Evolutionary conservation across 2,888 invertebrate species (phyloP).

Genomic region (Cantharis rustica): DNA sequence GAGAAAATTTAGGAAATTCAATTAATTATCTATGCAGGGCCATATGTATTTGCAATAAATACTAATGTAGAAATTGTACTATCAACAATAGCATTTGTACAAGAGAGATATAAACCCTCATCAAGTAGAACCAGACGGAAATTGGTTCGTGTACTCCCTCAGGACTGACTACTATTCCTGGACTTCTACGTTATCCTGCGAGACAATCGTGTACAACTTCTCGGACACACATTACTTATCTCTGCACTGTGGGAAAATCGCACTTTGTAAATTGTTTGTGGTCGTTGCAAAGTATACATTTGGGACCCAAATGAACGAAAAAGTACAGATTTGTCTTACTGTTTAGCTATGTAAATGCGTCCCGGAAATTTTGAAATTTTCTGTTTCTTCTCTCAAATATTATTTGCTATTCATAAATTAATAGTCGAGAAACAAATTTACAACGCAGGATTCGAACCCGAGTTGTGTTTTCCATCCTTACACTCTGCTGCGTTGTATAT

Average conservation of each 20-base stretch:
- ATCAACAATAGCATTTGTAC: constrained; percentile 29
- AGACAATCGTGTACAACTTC: constrained; percentile 24
- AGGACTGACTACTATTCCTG: constrained; percentile 26
- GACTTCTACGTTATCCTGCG: constrained; percentile 18
- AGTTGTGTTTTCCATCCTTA: no score
- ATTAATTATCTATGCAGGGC: constrained; percentile 1
- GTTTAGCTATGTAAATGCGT: no score
- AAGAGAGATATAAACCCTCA: constrained; percentile 33
- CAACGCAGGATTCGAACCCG: no score
- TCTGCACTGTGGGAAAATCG: constrained; percentile 11
- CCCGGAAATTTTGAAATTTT: no score
- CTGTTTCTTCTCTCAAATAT: no score
- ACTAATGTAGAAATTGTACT: constrained; percentile 19
- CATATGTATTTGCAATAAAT: constrained; percentile 1
- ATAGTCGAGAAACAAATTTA: no score
- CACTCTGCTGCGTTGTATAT: no score
- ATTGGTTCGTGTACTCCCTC: constrained; percentile 31
- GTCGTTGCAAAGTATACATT: not conserved
- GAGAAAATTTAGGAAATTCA: not conserved
- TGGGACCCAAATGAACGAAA: not conserved
- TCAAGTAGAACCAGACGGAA: constrained; percentile 34
- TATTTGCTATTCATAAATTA: no score
- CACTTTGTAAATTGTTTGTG: constrained; percentile 5
- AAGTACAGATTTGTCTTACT: not conserved
- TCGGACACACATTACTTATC: constrained; percentile 18